These are phyloP conservation scores for Petrolisthes manimaculis DNA, from an alignment of 2,888 invertebrate species.

Conservation along the genomic window DNA sequence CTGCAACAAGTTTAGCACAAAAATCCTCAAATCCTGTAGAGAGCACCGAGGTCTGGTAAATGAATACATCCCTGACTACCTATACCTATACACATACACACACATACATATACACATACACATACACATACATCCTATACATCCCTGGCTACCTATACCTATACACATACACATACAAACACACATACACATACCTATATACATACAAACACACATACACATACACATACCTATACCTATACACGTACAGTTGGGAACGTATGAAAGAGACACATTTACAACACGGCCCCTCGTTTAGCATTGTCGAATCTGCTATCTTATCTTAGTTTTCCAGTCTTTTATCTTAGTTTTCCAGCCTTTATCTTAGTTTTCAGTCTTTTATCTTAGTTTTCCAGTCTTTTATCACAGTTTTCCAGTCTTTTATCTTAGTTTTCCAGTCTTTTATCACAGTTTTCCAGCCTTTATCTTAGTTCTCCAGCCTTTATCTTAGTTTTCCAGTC, in stretches of 20 bases:
- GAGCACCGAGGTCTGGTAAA: background rate
- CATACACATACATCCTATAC: background rate
- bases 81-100: background rate
- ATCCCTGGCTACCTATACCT: background rate
- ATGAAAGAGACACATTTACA: background rate
- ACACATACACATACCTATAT: slow-evolving; percentile 12
- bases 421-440: too few species aligned
- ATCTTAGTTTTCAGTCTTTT: too few species aligned
- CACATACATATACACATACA: slow-evolving; percentile 19
- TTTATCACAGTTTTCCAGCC: too few species aligned
- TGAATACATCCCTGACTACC: background rate
- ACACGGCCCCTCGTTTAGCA: too few species aligned
- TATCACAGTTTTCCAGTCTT: too few species aligned
- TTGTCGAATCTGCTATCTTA: too few species aligned
- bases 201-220: background rate
- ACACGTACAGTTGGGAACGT: background rate
- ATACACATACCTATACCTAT: background rate
- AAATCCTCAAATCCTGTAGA: background rate
- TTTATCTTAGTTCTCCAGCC: too few species aligned
- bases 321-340: too few species aligned
- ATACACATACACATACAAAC: slow-evolving; percentile 10
- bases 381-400: too few species aligned
- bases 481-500: too few species aligned
- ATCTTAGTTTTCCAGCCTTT: too few species aligned
- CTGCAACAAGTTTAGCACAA: slow-evolving; percentile 29